Conservation (phyloP, 2,888 invertebrate genomes). For the Nemotelus nigrinus region DNA sequence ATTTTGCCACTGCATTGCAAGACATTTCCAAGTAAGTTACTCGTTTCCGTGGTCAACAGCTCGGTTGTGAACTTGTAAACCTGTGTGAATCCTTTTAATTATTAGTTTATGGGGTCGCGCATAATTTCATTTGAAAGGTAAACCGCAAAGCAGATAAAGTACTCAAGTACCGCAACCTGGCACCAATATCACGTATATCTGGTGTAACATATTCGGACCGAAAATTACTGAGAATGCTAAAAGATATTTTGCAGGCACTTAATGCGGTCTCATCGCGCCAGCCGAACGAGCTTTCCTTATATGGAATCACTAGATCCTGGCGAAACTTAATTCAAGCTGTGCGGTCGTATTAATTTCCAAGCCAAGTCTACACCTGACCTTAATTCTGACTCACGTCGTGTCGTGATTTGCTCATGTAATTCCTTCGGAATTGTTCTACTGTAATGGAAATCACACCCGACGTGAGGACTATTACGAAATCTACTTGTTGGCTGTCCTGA, state of each 20-base stretch:
- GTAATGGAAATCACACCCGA: neutral
- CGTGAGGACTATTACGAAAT: neutral
- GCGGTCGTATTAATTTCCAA: conserved; percentile 12
- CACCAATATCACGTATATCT: neutral
- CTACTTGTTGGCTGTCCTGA: neutral
- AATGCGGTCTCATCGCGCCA: conserved; percentile 45
- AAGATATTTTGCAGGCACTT: conserved; percentile 46
- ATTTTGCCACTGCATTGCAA: too few relatives aligned
- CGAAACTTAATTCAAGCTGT: conserved; percentile 19
- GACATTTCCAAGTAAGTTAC: too few relatives aligned
- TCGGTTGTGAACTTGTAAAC: too few relatives aligned
- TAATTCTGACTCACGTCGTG: conserved; percentile 28
- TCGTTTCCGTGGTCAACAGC: too few relatives aligned
- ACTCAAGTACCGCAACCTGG: conserved; percentile 1
- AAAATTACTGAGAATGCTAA: conserved; percentile 39
- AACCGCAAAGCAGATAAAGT: neutral
- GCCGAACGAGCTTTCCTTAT: conserved; percentile 18
- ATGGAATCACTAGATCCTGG: conserved; percentile 16
- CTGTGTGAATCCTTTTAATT: too few relatives aligned
- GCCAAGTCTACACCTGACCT: conserved; percentile 15
- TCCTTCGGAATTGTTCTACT: neutral
- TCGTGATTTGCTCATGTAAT: neutral
- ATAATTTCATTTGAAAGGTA: too few relatives aligned
- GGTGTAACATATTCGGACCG: conserved; percentile 14
- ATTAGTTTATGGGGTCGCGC: too few relatives aligned